Evolutionary conservation across 1,140 invertebrate species (phyloP).

Genomic region (Ganaspis sp.): DNA sequence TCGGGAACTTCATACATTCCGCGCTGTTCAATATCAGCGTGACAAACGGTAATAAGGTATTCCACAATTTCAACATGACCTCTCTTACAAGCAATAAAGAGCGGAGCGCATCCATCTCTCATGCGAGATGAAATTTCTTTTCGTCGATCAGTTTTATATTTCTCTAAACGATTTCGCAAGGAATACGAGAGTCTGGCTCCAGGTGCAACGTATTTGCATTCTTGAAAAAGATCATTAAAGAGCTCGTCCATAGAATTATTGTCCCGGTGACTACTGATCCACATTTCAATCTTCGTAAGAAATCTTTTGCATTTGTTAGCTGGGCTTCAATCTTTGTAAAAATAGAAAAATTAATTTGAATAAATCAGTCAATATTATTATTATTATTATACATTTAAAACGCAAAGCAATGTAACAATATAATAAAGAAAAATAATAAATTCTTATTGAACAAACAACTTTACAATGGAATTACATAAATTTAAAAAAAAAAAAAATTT

Average conservation of each 20-base stretch:
- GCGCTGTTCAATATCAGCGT: conserved; percentile 89
- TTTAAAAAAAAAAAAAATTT: no score
- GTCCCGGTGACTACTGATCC: conserved; percentile 8
- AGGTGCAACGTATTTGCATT: conserved; percentile 82
- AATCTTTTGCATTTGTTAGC: conserved; percentile 17
- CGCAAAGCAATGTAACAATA: no score
- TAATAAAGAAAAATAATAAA: no score
- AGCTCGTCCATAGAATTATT: conserved; percentile 77
- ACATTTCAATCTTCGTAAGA: conserved; percentile 34
- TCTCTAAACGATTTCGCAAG: conserved; percentile 81
- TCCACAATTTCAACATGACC: conserved; percentile 93
- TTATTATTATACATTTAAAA: no score
- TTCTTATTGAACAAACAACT: no score
- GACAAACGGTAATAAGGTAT: conserved; percentile 89
- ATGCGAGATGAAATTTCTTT: conserved; percentile 81
- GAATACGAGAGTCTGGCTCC: conserved; percentile 82
- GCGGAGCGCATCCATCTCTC: conserved; percentile 88
- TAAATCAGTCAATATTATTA: no score
- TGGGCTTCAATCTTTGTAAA: background rate
- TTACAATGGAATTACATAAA: no score
- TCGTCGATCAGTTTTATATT: conserved; percentile 77
- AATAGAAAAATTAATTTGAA: background rate
- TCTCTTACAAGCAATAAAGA: conserved; percentile 90
- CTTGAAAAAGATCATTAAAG: conserved; percentile 82
- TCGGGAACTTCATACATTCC: conserved; percentile 86